These are phyloP conservation scores for Lycia hirtaria DNA, from an alignment of 2,888 invertebrate species.

Conservation along the genomic window DNA sequence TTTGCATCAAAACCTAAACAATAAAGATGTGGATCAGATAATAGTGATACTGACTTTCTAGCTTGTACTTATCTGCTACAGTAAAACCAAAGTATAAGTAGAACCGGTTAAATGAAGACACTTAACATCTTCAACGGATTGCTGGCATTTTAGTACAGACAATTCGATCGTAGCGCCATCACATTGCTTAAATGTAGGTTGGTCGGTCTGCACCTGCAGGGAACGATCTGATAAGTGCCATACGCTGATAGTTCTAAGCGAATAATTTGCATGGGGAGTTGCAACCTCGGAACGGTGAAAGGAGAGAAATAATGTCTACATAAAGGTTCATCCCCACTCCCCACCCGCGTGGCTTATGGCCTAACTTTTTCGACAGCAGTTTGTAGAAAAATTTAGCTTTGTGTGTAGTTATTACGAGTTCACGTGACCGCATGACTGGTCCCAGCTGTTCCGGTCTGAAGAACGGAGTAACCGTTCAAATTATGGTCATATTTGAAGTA, in stretches of 20 bases:
- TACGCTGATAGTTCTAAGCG: constrained; percentile 57
- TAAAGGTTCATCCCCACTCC: too few species aligned
- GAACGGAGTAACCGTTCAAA: constrained; percentile 11
- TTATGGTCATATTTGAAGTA: background rate
- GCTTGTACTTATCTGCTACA: constrained; percentile 39
- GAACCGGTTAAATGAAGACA: background rate
- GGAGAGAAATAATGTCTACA: background rate
- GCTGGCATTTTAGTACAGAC: background rate
- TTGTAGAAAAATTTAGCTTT: too few species aligned
- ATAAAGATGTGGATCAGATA: constrained; percentile 56
- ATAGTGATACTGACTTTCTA: constrained; percentile 58
- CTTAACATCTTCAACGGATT: background rate
- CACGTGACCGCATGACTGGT: background rate
- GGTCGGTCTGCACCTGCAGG: too few species aligned
- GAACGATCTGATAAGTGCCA: constrained; percentile 56
- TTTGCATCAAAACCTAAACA: constrained; percentile 35
- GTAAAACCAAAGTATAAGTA: background rate
- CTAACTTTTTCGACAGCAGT: too few species aligned
- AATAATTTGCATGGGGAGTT: constrained; percentile 31
- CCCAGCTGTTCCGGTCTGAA: constrained; percentile 10
- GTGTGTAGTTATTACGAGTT: background rate
- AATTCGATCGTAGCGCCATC: too few species aligned
- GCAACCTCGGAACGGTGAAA: background rate
- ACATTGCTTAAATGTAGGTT: too few species aligned
- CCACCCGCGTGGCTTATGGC: too few species aligned